Percentiles rank a stretch among this genome's conserved stretches.
phyloP scores from a whole-genome alignment of 2,888 invertebrate species.

The Zaprionus bogoriensis region DNA sequence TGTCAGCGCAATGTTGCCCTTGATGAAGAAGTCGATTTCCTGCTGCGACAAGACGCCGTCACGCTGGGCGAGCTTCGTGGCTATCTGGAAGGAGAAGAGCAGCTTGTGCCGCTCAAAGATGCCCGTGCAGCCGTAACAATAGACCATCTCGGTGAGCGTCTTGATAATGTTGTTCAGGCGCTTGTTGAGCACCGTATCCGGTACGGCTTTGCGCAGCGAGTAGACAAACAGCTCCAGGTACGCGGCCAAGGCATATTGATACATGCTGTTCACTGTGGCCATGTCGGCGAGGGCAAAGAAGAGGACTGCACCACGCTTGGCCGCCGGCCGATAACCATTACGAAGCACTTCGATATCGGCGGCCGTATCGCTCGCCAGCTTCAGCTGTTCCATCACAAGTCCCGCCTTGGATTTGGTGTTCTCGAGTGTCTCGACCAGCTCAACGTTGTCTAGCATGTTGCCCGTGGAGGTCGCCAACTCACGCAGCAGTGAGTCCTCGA shows the following conservation, averaged over 20 bases:
- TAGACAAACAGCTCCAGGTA: conserved; percentile 93
- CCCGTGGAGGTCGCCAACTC: conserved; percentile 94
- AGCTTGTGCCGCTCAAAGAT: conserved; percentile 96
- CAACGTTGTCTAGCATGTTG: conserved; percentile 96
- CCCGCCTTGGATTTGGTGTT: conserved; percentile 94
- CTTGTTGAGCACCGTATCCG: conserved; percentile 89
- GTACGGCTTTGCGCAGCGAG: conserved; percentile 91
- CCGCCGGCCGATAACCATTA: conserved; percentile 93
- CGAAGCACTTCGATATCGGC: conserved; percentile 91
- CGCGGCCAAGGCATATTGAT: conserved; percentile 93
- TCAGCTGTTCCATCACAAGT: conserved; percentile 92
- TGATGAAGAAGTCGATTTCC: conserved; percentile 95
- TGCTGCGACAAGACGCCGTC: conserved; percentile 86
- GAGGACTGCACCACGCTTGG: conserved; percentile 93
- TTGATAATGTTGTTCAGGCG: conserved; percentile 92
- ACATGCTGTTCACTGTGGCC: conserved; percentile 94
- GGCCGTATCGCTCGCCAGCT: conserved; percentile 89
- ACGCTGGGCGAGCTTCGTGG: conserved; percentile 91
- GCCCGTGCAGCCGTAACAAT: conserved; percentile 95
- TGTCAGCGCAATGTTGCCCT: conserved; percentile 91
- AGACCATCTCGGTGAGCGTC: conserved; percentile 93
- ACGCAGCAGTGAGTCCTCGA: conserved; percentile 92
- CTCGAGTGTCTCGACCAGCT: conserved; percentile 92
- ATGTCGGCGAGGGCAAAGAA: conserved; percentile 96
- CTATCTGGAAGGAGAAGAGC: conserved; percentile 95